Evolutionary conservation across 37 sponge, comb jelly and placozoan species (phyloP).

Genomic region (Halisarca cf. caerulea): DNA sequence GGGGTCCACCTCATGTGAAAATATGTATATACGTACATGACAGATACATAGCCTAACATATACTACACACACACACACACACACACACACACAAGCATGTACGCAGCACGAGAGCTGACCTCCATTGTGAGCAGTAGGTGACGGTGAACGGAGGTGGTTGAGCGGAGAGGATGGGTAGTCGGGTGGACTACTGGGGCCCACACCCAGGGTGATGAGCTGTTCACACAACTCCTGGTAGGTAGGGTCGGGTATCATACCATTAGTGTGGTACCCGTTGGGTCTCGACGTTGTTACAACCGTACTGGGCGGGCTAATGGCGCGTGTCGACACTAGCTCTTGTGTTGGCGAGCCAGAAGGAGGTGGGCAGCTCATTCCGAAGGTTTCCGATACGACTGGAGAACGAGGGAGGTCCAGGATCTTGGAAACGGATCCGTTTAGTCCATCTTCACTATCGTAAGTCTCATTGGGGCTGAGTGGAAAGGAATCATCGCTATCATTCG

Average conservation of each 20-base stretch:
- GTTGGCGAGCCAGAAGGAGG: background rate
- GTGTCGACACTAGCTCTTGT: conserved; percentile 1
- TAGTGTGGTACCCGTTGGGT: background rate
- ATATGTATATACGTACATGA: too few relatives aligned
- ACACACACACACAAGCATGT: too few relatives aligned
- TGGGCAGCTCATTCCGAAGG: background rate
- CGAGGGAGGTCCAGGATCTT: conserved; percentile 22
- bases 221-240: conserved; percentile 11
- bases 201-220: background rate
- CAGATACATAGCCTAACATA: too few relatives aligned
- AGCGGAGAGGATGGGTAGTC: background rate
- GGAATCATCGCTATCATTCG: background rate
- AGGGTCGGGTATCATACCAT: conserved; percentile 3
- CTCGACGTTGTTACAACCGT: background rate
- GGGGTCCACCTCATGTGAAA: too few relatives aligned
- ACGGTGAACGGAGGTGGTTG: background rate
- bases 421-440: background rate
- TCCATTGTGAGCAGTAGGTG: too few relatives aligned
- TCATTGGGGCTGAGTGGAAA: background rate
- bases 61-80: too few relatives aligned
- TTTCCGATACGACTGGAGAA: conserved; percentile 11
- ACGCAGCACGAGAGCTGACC: too few relatives aligned
- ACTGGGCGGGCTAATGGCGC: conserved; percentile 15
- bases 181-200: conserved; percentile 7
- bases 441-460: conserved; percentile 2